Evolutionary conservation across 2,888 invertebrate genomes (phyloP).

Genomic region (Eristalis arbustorum): DNA sequence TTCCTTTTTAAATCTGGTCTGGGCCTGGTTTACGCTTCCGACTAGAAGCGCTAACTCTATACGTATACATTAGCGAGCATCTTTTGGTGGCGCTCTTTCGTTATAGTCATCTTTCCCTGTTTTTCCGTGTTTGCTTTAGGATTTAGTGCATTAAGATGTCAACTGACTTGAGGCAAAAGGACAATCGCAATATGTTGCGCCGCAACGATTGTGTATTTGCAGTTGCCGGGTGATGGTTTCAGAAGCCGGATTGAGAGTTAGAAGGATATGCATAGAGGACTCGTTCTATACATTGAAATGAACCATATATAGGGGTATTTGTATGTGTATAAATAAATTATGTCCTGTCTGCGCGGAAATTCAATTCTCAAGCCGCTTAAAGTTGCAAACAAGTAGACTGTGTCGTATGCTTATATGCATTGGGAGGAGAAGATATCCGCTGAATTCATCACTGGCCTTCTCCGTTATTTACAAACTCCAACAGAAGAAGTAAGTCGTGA

Average conservation of each 20-base stretch:
- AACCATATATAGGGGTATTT: neutral
- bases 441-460: neutral
- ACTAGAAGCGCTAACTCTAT: conserved; percentile 18
- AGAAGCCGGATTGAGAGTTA: neutral
- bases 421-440: neutral
- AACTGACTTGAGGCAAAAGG: conserved; percentile 32
- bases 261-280: neutral
- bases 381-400: neutral
- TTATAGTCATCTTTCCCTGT: conserved; percentile 3
- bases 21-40: conserved; percentile 27
- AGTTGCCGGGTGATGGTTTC: neutral
- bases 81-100: conserved; percentile 18
- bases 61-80: neutral
- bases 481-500: neutral
- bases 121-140: conserved; percentile 21
- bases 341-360: neutral
- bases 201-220: conserved; percentile 11
- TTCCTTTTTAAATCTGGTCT: conserved; percentile 44
- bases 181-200: conserved; percentile 32
- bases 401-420: neutral
- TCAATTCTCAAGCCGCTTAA: neutral
- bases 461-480: neutral
- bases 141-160: conserved; percentile 53
- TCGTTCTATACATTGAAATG: neutral
- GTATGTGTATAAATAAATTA: neutral